Evolutionary conservation across 1,140 invertebrate genomes (phyloP), one percentile per base, ranked within the genome.

Genomic region (Zophobas atratus): DNA sequence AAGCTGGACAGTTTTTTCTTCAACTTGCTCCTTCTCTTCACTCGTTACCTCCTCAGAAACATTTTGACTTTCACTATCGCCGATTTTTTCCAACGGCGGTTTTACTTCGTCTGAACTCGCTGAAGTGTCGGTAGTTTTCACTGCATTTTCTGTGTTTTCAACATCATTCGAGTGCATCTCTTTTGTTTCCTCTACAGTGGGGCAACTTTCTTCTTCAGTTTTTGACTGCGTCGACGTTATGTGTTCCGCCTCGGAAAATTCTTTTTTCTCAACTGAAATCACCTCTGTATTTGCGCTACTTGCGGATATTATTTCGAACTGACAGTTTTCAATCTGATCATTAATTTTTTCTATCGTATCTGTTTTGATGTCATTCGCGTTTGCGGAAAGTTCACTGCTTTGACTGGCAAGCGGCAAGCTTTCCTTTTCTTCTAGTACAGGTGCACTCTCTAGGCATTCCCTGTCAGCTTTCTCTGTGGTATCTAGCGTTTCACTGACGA

Each of bases 111-210:
- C 43, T 4, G 8, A 46, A 46, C 43, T 46, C 3, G 43, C 8
- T 46, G 43, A 20, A 20, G 20, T 20, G 20, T 20, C 20, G 20
- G 20, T 20, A 46, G 43, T 4, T 4, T 46, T 8, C 8, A 46
- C 43, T 46, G 43, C 3, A 46, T 4, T 49, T n/a, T 73, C 71
- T 36, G 2, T 55, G 34, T 8, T 55, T 55, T 73, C 49, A 46
- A 46, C 43, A 55, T 32, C 55, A 53, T 55, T 38, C 32, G 34
- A 33, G 6, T 73, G 8, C 2, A 5, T 8, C 33, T 1, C 49
- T 1, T 55, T 55, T 74, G 8, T 39, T 55, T 74, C 41, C 4
- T 57, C 0, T 20, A 20, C 20, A 20, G 20, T 35, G 6, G 35
- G 6, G 1, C 8, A 20, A 72, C 2, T 33, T 48, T 48, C 20